Conservation (phyloP, 2,797 vertebrate species). For the Xenopus petersii region DNA sequence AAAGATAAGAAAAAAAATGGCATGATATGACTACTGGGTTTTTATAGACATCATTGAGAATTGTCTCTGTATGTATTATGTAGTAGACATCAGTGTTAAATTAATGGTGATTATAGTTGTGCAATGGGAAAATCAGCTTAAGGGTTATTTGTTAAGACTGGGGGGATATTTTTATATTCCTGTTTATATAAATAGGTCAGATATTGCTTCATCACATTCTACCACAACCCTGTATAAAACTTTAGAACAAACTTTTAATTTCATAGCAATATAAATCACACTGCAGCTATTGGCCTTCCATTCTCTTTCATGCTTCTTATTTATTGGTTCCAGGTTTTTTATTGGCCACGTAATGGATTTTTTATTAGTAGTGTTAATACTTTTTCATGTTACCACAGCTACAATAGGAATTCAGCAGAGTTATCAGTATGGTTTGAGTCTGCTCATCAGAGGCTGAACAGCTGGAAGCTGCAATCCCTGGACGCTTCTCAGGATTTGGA, state of each 20-base stretch:
- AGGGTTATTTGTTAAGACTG: too few relatives aligned
- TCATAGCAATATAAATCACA: not conserved
- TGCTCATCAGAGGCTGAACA: conserved; percentile 68
- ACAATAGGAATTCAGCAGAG: conserved; percentile 63
- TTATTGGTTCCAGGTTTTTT: not conserved
- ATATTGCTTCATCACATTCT: not conserved
- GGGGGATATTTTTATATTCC: too few relatives aligned
- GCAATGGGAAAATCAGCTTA: too few relatives aligned
- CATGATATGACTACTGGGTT: too few relatives aligned
- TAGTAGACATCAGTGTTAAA: too few relatives aligned
- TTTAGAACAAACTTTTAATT: not conserved
- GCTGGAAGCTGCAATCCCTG: conserved; percentile 69
- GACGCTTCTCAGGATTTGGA: conserved; percentile 63
- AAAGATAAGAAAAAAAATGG: too few relatives aligned
- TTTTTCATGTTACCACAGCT: conserved; percentile 64
- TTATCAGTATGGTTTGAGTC: conserved; percentile 76
- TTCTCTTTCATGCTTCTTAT: not conserved
- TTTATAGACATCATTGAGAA: too few relatives aligned
- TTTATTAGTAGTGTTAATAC: not conserved
- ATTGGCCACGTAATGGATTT: not conserved
- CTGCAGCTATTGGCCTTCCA: not conserved
- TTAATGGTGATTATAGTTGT: too few relatives aligned
- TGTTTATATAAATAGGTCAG: too few relatives aligned
- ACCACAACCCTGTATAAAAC: not conserved
- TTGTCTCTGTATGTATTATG: too few relatives aligned